These are phyloP conservation scores for Anguilla obscura DNA, from an alignment of 2,797 vertebrate species.

Conservation along the genomic window DNA sequence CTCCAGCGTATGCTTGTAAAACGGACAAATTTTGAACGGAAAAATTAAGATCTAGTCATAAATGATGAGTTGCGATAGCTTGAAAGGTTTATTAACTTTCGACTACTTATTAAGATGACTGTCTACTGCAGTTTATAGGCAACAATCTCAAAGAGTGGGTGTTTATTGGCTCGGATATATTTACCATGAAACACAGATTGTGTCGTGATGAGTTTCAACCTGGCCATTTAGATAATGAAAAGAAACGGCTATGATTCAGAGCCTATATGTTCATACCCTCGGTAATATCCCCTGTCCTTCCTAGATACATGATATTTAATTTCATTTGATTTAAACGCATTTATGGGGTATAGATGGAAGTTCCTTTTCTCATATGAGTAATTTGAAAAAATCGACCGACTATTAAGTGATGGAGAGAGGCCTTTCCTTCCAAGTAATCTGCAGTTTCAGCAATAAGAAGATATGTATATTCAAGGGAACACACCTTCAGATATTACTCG, in stretches of 20 bases:
- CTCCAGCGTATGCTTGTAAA: background rate
- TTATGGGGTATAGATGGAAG: background rate
- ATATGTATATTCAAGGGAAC: background rate
- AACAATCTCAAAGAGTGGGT: background rate
- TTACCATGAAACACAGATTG: constrained; percentile 4
- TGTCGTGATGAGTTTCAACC: background rate
- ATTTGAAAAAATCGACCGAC: background rate
- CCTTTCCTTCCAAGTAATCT: background rate
- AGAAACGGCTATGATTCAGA: background rate
- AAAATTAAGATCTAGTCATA: constrained; percentile 12
- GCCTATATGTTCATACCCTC: background rate
- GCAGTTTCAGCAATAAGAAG: background rate
- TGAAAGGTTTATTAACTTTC: constrained; percentile 29
- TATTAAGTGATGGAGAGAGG: background rate
- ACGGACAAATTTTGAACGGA: background rate
- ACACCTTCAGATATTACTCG: background rate
- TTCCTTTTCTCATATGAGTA: background rate
- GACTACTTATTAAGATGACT: constrained; percentile 14
- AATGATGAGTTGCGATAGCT: background rate
- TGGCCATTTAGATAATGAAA: constrained; percentile 26
- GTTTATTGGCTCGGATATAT: constrained; percentile 24
- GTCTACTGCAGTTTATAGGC: constrained; percentile 20
- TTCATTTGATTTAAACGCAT: background rate
- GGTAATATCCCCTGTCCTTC: background rate
- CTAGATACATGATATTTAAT: background rate